Conservation (phyloP, 92 coral and sea anemone species). For the Porites cylindrica region DNA sequence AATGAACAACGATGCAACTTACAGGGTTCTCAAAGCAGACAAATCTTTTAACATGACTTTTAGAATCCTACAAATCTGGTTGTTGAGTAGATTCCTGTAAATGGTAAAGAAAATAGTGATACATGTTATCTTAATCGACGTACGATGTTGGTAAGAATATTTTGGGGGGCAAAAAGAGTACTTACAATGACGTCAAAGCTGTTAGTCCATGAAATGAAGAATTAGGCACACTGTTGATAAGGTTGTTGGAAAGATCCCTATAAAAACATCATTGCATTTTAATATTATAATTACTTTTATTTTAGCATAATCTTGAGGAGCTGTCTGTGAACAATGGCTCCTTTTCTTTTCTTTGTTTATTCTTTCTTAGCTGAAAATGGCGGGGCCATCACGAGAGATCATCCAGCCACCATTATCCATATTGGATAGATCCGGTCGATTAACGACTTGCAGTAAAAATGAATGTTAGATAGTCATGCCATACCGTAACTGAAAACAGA, state of each 20-base stretch:
- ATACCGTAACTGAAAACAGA: too few relatives aligned
- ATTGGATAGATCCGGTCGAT: too few relatives aligned
- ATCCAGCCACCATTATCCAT: too few relatives aligned
- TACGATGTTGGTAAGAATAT: too few relatives aligned
- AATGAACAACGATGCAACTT: conserved; percentile 26
- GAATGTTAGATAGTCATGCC: too few relatives aligned
- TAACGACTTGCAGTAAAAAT: too few relatives aligned
- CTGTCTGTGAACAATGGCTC: too few relatives aligned
- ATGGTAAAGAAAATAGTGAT: not conserved
- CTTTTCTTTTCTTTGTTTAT: too few relatives aligned
- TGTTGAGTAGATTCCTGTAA: conserved; percentile 61
- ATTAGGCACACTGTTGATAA: conserved; percentile 78
- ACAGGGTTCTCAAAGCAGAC: conserved; percentile 57
- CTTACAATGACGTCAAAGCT: conserved; percentile 75
- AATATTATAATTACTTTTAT: not conserved
- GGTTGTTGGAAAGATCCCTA: conserved; percentile 71
- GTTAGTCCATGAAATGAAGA: conserved; percentile 87
- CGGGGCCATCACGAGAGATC: too few relatives aligned
- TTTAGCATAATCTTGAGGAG: too few relatives aligned
- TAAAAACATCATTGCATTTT: not conserved
- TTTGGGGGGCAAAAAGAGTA: not conserved
- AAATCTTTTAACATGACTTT: conserved; percentile 83
- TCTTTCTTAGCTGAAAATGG: too few relatives aligned
- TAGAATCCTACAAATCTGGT: conserved; percentile 84
- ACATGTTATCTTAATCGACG: too few relatives aligned